Evolutionary conservation across 2,888 invertebrate species (phyloP), one percentile per base, ranked within the genome.

Genomic region (Oscheius myriophilus): DNA sequence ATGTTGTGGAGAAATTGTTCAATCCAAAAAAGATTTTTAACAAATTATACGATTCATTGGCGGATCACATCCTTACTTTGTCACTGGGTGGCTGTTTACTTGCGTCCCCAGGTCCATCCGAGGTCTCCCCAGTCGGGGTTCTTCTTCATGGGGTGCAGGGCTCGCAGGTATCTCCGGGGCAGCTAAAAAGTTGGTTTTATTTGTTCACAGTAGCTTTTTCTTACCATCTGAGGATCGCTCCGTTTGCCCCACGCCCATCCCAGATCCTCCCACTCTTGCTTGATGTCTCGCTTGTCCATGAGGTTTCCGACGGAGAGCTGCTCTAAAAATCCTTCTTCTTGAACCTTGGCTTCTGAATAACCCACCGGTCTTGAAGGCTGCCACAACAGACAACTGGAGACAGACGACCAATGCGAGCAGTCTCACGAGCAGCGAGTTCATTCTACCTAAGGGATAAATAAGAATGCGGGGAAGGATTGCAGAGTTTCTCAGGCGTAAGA

Each of bases 201-300:
- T 6, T 49, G 49, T 3, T 21, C 49, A 49, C 4, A 3, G 11
- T 58, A 9, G 11, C 23, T 2, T 7, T 7, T 25, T n/a, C n/a
- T 3, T 43, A 63, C 63, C 62, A 49, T 67, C 16, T 45, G 45
- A 16, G 66, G 62, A 3, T 33, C 69, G 53, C 72, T 74, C 23
- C 79, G 64, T 62, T 79, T 79, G 41, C 80, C 80, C 80, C 78
- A 80, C 6, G 80, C 78, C 81, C 81, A 81, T 49, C 81, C 81
- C 46, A 80, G 69, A 55, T 75, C 71, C 41, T 80, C 75, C 80
- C 80, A 80, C 16, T 73, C 70, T 12, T 78, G 70, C 26, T 75
- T 69, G 26, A 54, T 61, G 42, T 71, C 57, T 61, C 73, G 68
- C 55, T 75, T 72, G 51, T 61, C 51, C 57, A 57, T 58, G 23